Evolutionary conservation across 2,113 vertebrate genomes (phyloP).

Genomic region (Calidris pygmaea): DNA sequence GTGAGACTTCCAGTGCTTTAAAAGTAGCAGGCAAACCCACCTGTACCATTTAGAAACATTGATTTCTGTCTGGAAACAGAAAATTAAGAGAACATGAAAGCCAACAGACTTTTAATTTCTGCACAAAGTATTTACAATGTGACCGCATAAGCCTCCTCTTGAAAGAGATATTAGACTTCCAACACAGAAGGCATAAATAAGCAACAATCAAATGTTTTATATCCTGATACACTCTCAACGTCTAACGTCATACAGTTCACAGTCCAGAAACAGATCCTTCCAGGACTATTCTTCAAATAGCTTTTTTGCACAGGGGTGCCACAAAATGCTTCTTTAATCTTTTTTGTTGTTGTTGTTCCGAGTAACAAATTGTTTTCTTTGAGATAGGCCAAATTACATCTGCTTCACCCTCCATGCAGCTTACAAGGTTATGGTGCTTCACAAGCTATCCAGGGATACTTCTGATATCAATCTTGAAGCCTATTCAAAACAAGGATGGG

Average conservation of each 20-base stretch:
- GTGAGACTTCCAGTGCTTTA: not conserved
- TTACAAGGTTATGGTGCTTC: slow-evolving; percentile 4
- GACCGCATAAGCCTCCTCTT: not conserved
- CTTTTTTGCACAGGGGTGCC: not conserved
- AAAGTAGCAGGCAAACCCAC: not conserved
- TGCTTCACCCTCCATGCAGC: not conserved
- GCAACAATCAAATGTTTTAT: not conserved
- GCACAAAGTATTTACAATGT: not conserved
- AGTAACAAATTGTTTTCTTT: slow-evolving; percentile 67
- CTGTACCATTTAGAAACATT: not conserved
- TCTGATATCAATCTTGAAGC: slow-evolving; percentile 71
- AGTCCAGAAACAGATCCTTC: slow-evolving; percentile 14
- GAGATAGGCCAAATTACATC: slow-evolving; percentile 49
- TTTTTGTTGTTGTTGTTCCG: slow-evolving; percentile 10
- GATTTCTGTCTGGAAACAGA: not conserved
- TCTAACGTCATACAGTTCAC: not conserved
- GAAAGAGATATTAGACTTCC: not conserved
- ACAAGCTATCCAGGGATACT: slow-evolving; percentile 57
- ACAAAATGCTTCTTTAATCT: not conserved
- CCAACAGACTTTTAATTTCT: not conserved
- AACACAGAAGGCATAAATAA: not conserved
- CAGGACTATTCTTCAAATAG: not conserved
- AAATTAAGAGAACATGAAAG: not conserved
- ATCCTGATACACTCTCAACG: not conserved
- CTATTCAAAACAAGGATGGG: slow-evolving; percentile 65